These are phyloP conservation scores for Palythoa grandis DNA, from an alignment of 92 coral and sea anemone genomes.

Conservation along the genomic window DNA sequence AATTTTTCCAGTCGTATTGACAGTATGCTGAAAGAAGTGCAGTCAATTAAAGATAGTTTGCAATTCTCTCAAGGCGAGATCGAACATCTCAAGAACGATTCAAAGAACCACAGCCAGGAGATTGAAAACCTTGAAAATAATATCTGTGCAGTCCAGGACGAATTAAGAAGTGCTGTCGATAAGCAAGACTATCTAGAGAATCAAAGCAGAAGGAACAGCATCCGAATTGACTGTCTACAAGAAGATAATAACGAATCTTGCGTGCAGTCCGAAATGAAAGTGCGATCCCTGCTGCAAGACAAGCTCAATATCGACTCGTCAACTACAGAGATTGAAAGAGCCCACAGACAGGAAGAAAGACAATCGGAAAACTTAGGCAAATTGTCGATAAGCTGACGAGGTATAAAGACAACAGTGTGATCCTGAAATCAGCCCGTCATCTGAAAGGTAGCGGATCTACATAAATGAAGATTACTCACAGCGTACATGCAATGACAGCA, in stretches of 20 bases:
- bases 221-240: neutral
- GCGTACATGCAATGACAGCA: neutral
- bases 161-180: neutral
- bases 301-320: neutral
- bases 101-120: neutral
- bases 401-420: neutral
- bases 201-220: neutral
- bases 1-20: neutral
- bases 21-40: neutral
- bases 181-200: neutral
- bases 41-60: neutral
- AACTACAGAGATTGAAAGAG: neutral
- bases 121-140: too few species aligned
- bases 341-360: slow-evolving; percentile 13
- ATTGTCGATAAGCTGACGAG: slow-evolving; percentile 1
- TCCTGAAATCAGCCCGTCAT: neutral
- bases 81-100: neutral
- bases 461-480: slow-evolving; percentile 10
- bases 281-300: neutral
- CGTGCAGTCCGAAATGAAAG: neutral
- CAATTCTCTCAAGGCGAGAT: neutral
- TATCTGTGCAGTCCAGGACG: neutral
- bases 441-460: slow-evolving; percentile 1
- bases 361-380: slow-evolving; percentile 1
- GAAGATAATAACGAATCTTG: neutral